Base-by-base conservation (phyloP, 2,797 vertebrate genomes). In the Naso thynnoides region DNA sequence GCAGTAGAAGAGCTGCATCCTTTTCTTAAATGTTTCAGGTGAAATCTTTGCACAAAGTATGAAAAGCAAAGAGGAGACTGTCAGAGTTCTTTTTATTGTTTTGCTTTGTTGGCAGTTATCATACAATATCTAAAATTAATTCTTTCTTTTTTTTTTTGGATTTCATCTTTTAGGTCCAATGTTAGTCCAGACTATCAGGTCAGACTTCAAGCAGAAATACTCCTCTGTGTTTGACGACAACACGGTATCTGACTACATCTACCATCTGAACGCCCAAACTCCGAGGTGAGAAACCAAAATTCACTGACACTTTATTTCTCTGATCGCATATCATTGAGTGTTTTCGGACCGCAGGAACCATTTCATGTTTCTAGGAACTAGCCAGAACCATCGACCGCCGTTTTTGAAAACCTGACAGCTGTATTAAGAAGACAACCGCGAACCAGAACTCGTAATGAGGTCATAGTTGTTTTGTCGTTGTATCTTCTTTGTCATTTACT, bases 121-220 rank as follows among this genome's bases (percentile, higher is more conserved):
- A 23, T 16, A 1, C 13, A 16, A 57, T 38, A 44, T 50, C 2
- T 42, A 5, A 1, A 16, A 26, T 15, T 42, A 31, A 19, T 64
- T 15, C 8, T 47, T 19, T 31, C 6, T 4, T 4, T 7, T 27
- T 38, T 31, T 24, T 7, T 50, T 24, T 64, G 33, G n/a, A n/a
- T 60, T 42, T 10, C 56, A 23, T 61, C 38, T 55, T 42, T 78
- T 79, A 99, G 98, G 98, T 69, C 94, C 97, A 27, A 94, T 95
- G 91, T 91, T 98, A 65, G 94, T 99, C 53, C 97, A 98, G 68
- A 94, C 93, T 24, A 92, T 97, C 80, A 94, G 98, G 76, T 97
- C 97, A 0, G 97, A 99, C 82, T 98, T 99, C 88, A 99, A 98
- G 80, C 94, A 97, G 87, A 99, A 98, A 82, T 99, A 96, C 71